These are phyloP conservation scores for Henricia sp. DNA, from an alignment of 53 echinoderm and acorn worm species.

Conservation along the genomic window DNA sequence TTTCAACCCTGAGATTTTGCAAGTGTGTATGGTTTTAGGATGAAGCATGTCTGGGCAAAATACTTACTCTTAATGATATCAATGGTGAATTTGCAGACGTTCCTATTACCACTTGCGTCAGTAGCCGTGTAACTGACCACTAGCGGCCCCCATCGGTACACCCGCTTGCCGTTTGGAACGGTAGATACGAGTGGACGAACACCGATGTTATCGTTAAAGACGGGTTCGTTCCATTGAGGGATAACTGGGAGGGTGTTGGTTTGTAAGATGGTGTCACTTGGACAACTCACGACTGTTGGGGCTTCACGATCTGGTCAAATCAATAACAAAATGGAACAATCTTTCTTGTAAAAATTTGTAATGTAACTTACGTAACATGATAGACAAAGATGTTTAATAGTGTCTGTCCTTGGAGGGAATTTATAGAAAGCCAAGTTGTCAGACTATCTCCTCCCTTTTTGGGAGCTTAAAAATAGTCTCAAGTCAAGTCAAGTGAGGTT, in stretches of 20 bases:
- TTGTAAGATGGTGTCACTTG: background rate
- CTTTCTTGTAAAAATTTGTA: no score
- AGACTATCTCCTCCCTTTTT: no score
- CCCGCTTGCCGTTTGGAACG: background rate
- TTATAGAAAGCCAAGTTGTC: no score
- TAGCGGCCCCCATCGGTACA: conserved; percentile 53
- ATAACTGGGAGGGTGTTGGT: conserved; percentile 21
- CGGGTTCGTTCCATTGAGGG: conserved; percentile 56
- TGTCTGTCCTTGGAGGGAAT: no score
- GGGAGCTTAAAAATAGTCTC: no score
- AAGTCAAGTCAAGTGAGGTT: no score
- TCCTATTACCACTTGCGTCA: conserved; percentile 44
- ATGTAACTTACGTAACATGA: no score
- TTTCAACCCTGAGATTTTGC: no score
- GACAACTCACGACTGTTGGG: conserved; percentile 28
- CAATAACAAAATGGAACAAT: no score
- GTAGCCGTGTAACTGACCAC: conserved; percentile 18
- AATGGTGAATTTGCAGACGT: conserved; percentile 42
- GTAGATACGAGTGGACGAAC: background rate
- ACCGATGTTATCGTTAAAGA: conserved; percentile 55
- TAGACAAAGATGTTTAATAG: no score
- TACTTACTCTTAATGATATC: conserved; percentile 66
- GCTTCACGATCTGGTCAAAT: conserved; percentile 50
- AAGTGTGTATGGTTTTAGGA: no score
- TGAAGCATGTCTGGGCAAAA: background rate